Conservation (phyloP, 2,888 invertebrate genomes). For the Gerris lacustris region DNA sequence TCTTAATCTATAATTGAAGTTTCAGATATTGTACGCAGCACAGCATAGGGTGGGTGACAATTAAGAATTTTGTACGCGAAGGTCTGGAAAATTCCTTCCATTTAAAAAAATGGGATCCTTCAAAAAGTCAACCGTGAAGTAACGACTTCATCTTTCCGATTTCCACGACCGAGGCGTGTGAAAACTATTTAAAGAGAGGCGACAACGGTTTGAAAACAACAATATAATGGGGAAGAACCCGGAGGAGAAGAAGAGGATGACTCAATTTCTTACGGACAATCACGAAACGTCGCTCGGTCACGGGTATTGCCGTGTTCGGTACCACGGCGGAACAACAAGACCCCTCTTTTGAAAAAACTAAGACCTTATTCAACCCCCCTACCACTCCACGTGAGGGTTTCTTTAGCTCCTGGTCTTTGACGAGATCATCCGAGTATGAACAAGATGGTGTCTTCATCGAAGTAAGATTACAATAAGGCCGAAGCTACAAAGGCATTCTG, state of each 20-base stretch:
- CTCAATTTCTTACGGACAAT: constrained; percentile 5
- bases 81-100: background rate
- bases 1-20: too few species aligned
- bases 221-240: background rate
- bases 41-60: background rate
- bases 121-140: background rate
- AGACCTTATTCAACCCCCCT: background rate
- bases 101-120: background rate
- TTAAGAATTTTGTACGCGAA: background rate
- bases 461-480: background rate
- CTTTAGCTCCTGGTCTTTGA: background rate
- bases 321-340: constrained; percentile 1
- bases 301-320: background rate
- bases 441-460: background rate
- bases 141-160: background rate
- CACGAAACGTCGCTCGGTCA: background rate
- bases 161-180: background rate
- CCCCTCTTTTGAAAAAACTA: background rate
- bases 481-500: background rate
- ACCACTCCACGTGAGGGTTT: background rate
- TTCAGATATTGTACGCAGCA: too few species aligned
- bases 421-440: constrained; percentile 5
- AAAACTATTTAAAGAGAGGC: constrained; percentile 3
- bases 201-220: constrained; percentile 1
- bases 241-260: background rate